These are phyloP conservation scores for Cotesia glomerata DNA, from an alignment of 1,140 invertebrate genomes.

Conservation along the genomic window DNA sequence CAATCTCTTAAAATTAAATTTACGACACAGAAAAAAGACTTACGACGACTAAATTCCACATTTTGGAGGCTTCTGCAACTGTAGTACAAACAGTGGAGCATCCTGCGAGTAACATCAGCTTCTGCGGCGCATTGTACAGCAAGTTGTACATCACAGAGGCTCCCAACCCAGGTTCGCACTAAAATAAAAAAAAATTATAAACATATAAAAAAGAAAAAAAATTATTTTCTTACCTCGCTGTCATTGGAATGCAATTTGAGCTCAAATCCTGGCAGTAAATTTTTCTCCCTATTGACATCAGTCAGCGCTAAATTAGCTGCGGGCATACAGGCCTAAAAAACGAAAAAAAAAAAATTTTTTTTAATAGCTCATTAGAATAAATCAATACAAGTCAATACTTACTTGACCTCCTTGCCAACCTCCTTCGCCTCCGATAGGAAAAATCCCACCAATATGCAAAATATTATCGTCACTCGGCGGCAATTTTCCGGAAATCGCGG, in stretches of 20 bases:
- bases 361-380: background rate
- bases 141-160: conserved; percentile 98
- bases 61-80: conserved; percentile 97
- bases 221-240: conserved; percentile 81
- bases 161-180: conserved; percentile 98
- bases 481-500: conserved; percentile 42
- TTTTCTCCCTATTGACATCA: conserved; percentile 90
- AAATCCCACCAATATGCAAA: conserved; percentile 96
- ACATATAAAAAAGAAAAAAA: conserved; percentile 16
- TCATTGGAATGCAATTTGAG: conserved; percentile 94
- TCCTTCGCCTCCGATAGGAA: conserved; percentile 93
- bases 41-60: conserved; percentile 99
- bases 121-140: conserved; percentile 94
- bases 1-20: too few relatives aligned
- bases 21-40: conserved; percentile 58
- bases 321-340: conserved; percentile 81
- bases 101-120: conserved; percentile 94
- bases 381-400: conserved; percentile 23
- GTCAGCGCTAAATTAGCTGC: conserved; percentile 93
- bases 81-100: conserved; percentile 99
- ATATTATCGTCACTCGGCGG: conserved; percentile 66
- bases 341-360: background rate
- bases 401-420: conserved; percentile 94
- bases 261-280: conserved; percentile 90
- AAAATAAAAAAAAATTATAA: conserved; percentile 52